Base-by-base conservation (phyloP, 1,140 invertebrate species). In the Triops longicaudatus region DNA sequence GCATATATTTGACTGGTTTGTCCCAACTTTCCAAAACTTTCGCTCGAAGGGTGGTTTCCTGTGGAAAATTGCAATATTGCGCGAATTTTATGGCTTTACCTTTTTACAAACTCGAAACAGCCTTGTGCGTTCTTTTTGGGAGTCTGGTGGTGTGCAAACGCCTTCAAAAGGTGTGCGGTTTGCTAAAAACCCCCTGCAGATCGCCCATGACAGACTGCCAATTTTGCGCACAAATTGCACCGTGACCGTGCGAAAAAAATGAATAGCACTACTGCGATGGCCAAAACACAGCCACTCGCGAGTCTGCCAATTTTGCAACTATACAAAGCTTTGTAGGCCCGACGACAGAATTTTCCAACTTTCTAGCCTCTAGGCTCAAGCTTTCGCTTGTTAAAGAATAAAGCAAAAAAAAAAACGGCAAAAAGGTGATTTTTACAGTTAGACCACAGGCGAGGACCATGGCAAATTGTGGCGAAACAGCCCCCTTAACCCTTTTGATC, bases 1-100 rank as follows among this genome's bases (percentile, higher is more conserved):
- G 50, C 50, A 63, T n/a, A 22, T 22, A n/a, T 17, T 63, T 63
- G 14, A 17, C 50, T 22, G 17, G 14, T 63, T 63, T 5, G 50
- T 7, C 31, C 31, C n/a, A 44, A 0, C 11, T 11, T 44, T 17
- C 43, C 11, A 11, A 5, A 63, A 22, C 50, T 63, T 63, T 22
- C 14, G 50, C 50, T 63, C 14, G 10, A 22, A 22, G 50, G 50
- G 31, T 37, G 31, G 31, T 11, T 63, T 17, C 50, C 50, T 63
- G 50, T 22, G 50, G 50, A 63, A 63, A 63, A 63, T 63, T 63
- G 50, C 50, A 63, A 63, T 63, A 63, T 63, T 63, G 50, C 50
- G 50, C 50, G 9, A 63, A 63, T 63, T 63, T 63, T 63, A 63
- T 63, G 9, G 17, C 50, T 17, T 63, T 63, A 63, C 50, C 50